Evolutionary conservation across 2,113 vertebrate species (phyloP).

Genomic region (Indicator indicator): DNA sequence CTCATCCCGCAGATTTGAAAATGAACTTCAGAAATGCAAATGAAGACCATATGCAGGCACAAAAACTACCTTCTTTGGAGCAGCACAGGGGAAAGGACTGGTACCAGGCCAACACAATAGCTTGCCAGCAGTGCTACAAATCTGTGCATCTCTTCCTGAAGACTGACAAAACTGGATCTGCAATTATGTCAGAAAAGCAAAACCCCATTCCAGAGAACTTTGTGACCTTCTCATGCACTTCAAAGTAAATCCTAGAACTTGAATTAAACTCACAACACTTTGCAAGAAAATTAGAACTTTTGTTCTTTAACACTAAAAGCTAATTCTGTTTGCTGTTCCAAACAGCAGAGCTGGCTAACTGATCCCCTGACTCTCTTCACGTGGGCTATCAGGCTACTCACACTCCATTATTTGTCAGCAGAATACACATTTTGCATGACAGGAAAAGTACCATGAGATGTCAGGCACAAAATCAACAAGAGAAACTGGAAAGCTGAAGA

Average conservation of each 20-base stretch:
- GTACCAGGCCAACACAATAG: neutral
- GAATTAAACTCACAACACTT: neutral
- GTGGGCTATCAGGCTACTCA: neutral
- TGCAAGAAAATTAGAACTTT: neutral
- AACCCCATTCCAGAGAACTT: neutral
- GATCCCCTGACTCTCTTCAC: neutral
- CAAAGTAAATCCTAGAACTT: neutral
- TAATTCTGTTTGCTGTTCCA: neutral
- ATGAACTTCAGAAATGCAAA: slow-evolving; percentile 27
- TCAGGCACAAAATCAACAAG: slow-evolving; percentile 6
- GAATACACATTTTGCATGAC: neutral
- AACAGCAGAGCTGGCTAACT: neutral
- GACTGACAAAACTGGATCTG: neutral
- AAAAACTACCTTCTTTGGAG: slow-evolving; percentile 8
- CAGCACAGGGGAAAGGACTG: neutral
- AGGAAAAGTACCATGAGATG: neutral
- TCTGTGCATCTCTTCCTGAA: neutral
- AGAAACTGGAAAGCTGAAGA: neutral
- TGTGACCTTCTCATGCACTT: neutral
- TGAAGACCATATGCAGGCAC: neutral
- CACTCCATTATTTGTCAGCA: neutral
- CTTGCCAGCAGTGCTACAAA: neutral
- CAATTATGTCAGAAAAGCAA: neutral
- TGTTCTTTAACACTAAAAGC: neutral
- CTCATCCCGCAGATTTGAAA: slow-evolving; percentile 18